Evolutionary conservation across 2,888 invertebrate species (phyloP).

Genomic region (Dryobotodes eremita): DNA sequence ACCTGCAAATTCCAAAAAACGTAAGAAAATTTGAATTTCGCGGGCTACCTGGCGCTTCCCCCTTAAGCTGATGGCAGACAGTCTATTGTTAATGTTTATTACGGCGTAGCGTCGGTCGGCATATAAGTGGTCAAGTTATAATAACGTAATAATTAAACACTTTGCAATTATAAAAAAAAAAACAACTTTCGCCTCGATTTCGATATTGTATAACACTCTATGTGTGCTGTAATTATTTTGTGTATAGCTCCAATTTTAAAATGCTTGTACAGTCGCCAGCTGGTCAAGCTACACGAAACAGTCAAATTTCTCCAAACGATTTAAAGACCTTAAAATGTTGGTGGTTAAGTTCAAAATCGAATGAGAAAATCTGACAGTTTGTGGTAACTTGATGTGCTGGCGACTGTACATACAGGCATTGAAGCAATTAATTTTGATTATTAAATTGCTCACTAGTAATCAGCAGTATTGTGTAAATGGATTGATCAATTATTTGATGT

Average conservation of each 20-base stretch:
- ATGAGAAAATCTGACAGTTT: too few species aligned
- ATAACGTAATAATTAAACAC: constrained; percentile 20
- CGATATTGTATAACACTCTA: constrained; percentile 15
- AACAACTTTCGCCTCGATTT: constrained; percentile 15
- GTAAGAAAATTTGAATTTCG: too few species aligned
- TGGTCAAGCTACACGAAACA: too few species aligned
- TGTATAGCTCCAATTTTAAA: constrained; percentile 50
- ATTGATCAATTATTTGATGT: constrained; percentile 81
- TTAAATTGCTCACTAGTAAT: constrained; percentile 81
- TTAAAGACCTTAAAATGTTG: too few species aligned
- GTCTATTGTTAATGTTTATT: constrained; percentile 17
- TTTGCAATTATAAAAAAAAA: not conserved
- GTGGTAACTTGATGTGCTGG: too few species aligned
- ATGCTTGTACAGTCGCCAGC: constrained; percentile 25
- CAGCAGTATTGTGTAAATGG: constrained; percentile 84
- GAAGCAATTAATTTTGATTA: constrained; percentile 59
- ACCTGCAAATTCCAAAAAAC: too few species aligned
- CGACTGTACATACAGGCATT: constrained; percentile 36
- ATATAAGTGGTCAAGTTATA: constrained; percentile 14
- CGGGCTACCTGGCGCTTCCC: too few species aligned
- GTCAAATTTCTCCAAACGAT: too few species aligned
- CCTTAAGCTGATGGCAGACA: constrained; percentile 24
- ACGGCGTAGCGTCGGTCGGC: not conserved
- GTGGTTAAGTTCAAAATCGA: too few species aligned
- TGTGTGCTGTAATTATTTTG: constrained; percentile 55